Base-by-base conservation (phyloP, 2,888 invertebrate species). In the Oeneis ivallda region DNA sequence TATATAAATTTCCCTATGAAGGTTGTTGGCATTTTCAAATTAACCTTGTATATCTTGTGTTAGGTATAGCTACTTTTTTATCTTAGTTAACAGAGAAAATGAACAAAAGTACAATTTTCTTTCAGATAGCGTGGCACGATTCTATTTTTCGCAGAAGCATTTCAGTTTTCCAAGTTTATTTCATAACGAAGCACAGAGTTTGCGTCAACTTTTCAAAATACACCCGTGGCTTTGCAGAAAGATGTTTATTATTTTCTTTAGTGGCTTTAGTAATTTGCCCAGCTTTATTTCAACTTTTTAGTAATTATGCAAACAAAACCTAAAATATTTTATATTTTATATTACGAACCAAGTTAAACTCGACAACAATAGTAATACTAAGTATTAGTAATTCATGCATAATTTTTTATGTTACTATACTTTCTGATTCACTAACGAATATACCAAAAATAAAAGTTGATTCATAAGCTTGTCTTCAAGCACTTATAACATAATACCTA, bases 151-250 rank as follows among this genome's bases (percentile, higher is more conserved):
- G 15, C 13, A 34, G 19, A 32, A 54, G 49, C 54, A 47, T 54
- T 59, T 43, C 54, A 63, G 50, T 59, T 56, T 50, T 32, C 41
- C 41, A 26, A 49, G 54, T 64, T 64, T 45, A 50, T 66, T 60
- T 59, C 53, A 53, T 63, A 66, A 59, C 47, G 63, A 61, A 65
- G 49, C 32, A 56, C 54, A 32, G 56, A 56, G 53, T 63, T 66
- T 56, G 52, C 19, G 54, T 64, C 59, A 60, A 60, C 59, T 66
- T 66, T 63, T 59, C 17, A 41, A 63, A 63, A 49, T 62, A 11
- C 15, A 59, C n/a, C 32, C 32, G 53, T 17, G 41, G 10, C 26
- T 39, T 43, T 54, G 62, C 59, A 11, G 41, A 53, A 26, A 56
- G 54, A 37, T 54, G 49, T 59, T 54, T 63, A 26, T 59, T 54